Evolutionary conservation across 2,797 vertebrate genomes (phyloP).

Genomic region (Takifugu rubripes): DNA sequence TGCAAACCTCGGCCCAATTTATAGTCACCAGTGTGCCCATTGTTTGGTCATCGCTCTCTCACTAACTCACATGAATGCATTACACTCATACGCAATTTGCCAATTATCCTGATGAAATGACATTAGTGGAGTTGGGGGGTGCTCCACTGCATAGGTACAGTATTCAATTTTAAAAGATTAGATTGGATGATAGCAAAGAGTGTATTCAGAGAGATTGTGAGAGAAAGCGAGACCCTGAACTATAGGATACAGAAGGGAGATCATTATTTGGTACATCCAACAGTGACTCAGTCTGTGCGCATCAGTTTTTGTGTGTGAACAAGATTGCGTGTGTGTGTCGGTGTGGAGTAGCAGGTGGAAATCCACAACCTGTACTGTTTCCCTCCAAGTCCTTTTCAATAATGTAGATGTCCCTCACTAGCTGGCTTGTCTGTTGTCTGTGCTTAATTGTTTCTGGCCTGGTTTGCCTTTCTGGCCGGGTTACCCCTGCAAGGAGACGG

Average conservation of each 20-base stretch:
- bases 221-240: conserved; percentile 1
- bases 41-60: too few species aligned
- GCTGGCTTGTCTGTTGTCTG: conserved; percentile 36
- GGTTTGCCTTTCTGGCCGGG: conserved; percentile 38
- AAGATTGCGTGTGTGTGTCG: too few species aligned
- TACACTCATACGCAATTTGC: conserved; percentile 33
- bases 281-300: conserved; percentile 34
- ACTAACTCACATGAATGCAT: conserved; percentile 9
- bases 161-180: conserved; percentile 55
- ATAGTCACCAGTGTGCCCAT: too few species aligned
- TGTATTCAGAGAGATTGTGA: conserved; percentile 10
- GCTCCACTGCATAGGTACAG: conserved; percentile 34
- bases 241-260: conserved; percentile 24
- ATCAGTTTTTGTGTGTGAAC: neutral
- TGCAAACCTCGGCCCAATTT: neutral
- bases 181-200: conserved; percentile 42
- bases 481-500: conserved; percentile 5
- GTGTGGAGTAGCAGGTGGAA: too few species aligned
- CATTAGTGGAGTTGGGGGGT: conserved; percentile 14
- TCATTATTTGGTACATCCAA: conserved; percentile 59
- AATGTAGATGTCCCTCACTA: conserved; percentile 64
- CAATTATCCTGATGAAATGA: conserved; percentile 56
- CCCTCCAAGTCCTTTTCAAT: conserved; percentile 62
- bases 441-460: conserved; percentile 66
- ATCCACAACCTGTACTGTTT: conserved; percentile 17